These are phyloP conservation scores for Ibycter americanus DNA, from an alignment of 2,797 vertebrate genomes.

Conservation along the genomic window DNA sequence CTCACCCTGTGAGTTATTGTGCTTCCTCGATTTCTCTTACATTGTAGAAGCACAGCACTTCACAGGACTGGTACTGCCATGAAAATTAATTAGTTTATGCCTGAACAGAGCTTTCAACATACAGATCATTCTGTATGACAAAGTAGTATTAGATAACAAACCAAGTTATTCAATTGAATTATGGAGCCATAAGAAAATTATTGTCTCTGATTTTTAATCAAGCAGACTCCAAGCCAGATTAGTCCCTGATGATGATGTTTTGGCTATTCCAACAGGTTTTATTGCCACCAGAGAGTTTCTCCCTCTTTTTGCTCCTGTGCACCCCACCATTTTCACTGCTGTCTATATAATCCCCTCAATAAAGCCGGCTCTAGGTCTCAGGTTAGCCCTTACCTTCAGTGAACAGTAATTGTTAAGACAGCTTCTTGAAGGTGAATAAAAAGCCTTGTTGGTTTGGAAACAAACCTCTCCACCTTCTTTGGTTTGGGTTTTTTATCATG, in stretches of 20 bases:
- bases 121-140: constrained; percentile 49
- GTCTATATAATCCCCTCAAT: background rate
- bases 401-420: background rate
- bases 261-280: background rate
- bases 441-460: background rate
- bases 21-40: constrained; percentile 1
- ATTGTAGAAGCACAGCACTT: background rate
- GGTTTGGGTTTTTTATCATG: background rate
- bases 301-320: background rate
- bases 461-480: background rate
- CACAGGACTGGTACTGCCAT: constrained; percentile 37
- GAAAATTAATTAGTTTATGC: constrained; percentile 62
- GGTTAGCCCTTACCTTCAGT: background rate
- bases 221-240: constrained; percentile 43
- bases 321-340: background rate
- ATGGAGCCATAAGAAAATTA: constrained; percentile 42
- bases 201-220: constrained; percentile 59
- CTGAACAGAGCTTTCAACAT: constrained; percentile 46
- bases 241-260: background rate
- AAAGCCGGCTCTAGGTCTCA: background rate
- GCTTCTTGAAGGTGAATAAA: background rate
- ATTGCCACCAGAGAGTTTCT: background rate
- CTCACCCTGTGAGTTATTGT: constrained; percentile 32
- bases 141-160: constrained; percentile 46
- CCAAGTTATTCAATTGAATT: constrained; percentile 55